These are phyloP conservation scores for Pogonocherus hispidulus DNA, from an alignment of 2,888 invertebrate species.

Conservation along the genomic window DNA sequence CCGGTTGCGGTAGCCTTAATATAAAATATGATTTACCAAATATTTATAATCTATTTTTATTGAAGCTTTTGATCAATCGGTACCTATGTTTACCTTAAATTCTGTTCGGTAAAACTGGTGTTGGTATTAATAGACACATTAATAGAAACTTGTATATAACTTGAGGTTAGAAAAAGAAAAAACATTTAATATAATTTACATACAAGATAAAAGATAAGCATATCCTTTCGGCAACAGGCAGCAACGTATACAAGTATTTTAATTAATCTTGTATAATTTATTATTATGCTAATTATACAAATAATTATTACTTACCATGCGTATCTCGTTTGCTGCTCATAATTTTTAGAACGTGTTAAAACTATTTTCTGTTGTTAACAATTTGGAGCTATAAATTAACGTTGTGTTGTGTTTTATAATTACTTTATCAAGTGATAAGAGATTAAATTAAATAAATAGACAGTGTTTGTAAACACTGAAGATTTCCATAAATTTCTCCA, in stretches of 20 bases:
- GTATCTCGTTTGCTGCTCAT: background rate
- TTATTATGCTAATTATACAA: background rate
- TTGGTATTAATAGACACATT: background rate
- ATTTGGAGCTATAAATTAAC: background rate
- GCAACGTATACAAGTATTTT: background rate
- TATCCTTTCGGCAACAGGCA: background rate
- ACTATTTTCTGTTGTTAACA: background rate
- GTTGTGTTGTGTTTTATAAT: background rate
- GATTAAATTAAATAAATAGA: background rate
- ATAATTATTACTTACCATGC: background rate
- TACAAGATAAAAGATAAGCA: constrained; percentile 3
- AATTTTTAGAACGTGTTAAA: background rate
- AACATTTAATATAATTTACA: constrained; percentile 1
- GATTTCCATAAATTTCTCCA: background rate
- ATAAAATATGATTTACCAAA: too few species aligned
- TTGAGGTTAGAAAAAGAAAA: background rate
- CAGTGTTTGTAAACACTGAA: background rate
- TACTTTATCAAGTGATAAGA: background rate
- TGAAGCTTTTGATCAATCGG: background rate
- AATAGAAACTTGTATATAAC: background rate
- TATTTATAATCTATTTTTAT: too few species aligned
- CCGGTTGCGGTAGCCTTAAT: too few species aligned
- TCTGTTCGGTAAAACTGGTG: background rate
- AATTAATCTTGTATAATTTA: constrained; percentile 3
- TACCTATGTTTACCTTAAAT: background rate